Evolutionary conservation across 1,140 invertebrate genomes (phyloP), one percentile per base, ranked within the genome.

Genomic region (Eumaeus atala): DNA sequence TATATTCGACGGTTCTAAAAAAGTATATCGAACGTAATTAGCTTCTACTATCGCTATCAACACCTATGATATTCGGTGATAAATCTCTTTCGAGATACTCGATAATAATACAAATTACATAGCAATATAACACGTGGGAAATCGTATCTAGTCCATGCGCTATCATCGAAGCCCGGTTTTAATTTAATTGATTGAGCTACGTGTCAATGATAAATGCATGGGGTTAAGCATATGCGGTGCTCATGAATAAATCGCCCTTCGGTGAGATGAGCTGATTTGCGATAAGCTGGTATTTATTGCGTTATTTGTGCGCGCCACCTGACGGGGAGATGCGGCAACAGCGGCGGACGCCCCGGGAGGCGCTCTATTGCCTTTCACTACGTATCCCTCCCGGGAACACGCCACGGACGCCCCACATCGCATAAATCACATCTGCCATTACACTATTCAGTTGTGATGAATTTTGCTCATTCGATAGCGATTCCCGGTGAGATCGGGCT

Each of bases 241-340:
- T 74, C 77, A 77, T 78, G 77, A 78, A 83, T 84, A 84, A 80
- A 83, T 82, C 73, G 72, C 65, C 69, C 69, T 72, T 72, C 70
- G 67, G 62, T 72, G 71, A 77, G 78, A 83, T 62, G 77, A 77
- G 70, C 72, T 84, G 80, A 86, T 86, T 86, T 77, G 81, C 81
- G 81, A 84, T 84, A 87, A 84, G 76, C 72, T 59, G 64, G 75
- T 78, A 84, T 84, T 84, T 84, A 84, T 83, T 86, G 78, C 76
- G 77, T 75, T 80, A 82, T 77, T 81, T 73, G 78, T 82, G 74
- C 75, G 64, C 67, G 71, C 77, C 82, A 84, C 74, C 77, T 83
- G 77, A 79, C 70, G 68, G 61, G 52, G 61, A 65, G 69, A 58
- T 58, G 58, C 48, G 54, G 59, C 61, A 56, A 62, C 63, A 61